Evolutionary conservation across 2,797 vertebrate species (phyloP).

Genomic region (Typhlichthys subterraneus): DNA sequence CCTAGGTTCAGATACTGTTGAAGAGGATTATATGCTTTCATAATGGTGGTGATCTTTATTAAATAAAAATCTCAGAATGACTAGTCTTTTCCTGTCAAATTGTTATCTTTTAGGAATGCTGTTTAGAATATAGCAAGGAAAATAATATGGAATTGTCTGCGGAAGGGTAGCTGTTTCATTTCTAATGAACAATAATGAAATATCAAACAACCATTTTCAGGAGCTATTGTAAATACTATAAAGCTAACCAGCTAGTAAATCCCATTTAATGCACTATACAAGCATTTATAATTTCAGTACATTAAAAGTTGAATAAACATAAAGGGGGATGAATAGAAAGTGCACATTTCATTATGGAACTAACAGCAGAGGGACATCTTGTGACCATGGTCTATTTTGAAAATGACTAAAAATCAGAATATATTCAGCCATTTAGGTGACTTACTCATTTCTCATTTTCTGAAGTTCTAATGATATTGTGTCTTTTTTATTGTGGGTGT

Average conservation of each 20-base stretch:
- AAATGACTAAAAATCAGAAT: slow-evolving; percentile 22
- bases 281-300: not conserved
- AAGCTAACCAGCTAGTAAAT: not conserved
- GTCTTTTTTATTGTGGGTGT: slow-evolving; percentile 35
- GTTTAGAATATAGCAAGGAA: not conserved
- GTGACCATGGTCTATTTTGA: slow-evolving; percentile 21
- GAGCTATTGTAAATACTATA: not conserved
- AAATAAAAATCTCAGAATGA: slow-evolving; percentile 54
- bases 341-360: slow-evolving; percentile 1
- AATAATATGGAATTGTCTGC: not conserved
- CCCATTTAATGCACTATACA: not conserved
- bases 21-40: slow-evolving; percentile 19
- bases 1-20: slow-evolving; percentile 25
- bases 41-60: slow-evolving; percentile 28
- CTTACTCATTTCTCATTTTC: slow-evolving; percentile 42
- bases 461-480: slow-evolving; percentile 22
- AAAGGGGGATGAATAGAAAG: not conserved
- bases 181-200: not conserved
- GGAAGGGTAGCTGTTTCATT: not conserved
- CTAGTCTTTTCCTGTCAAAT: not conserved
- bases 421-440: slow-evolving; percentile 36
- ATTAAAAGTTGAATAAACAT: too few relatives aligned
- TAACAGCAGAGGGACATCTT: slow-evolving; percentile 13
- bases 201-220: not conserved
- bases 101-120: slow-evolving; percentile 33